phyloP scores from a whole-genome alignment of 2,797 vertebrate species.

The Glossophaga mutica region DNA sequence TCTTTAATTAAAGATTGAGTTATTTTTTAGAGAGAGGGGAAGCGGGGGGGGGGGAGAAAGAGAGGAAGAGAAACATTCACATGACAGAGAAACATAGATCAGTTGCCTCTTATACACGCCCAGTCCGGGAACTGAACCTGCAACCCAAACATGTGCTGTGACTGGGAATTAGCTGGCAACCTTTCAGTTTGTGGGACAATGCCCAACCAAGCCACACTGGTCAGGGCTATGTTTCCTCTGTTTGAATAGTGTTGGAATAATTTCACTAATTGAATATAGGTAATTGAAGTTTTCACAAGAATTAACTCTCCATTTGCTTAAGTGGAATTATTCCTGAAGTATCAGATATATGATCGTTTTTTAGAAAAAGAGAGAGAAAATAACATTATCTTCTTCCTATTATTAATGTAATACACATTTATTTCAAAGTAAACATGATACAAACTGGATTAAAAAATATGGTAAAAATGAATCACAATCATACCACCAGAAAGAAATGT shows the following conservation, averaged over 20 bases:
- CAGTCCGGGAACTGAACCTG: not conserved
- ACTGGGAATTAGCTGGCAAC: not conserved
- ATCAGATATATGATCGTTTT: not conserved
- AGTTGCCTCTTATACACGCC: not conserved
- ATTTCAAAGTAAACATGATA: not conserved
- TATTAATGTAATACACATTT: not conserved
- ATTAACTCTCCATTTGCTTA: not conserved
- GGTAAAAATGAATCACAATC: not conserved
- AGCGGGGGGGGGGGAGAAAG: not conserved
- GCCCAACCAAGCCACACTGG: not conserved
- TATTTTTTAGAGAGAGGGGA: not conserved
- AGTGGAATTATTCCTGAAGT: not conserved
- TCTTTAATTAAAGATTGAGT: not conserved
- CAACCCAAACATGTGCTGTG: not conserved
- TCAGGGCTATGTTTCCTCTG: not conserved
- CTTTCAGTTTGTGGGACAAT: not conserved
- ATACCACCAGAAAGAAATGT: not conserved
- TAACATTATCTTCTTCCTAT: slow-evolving; percentile 1
- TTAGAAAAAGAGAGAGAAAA: not conserved
- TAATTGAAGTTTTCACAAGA: not conserved
- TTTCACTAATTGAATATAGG: not conserved
- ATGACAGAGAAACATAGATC: not conserved
- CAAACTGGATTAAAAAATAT: not conserved
- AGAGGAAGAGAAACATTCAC: not conserved
- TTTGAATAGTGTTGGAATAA: not conserved